Percentiles rank a stretch among this genome's conserved stretches.
These are phyloP conservation scores for Heliconius congener DNA, from an alignment of 1,140 invertebrate species.

Conservation along the genomic window DNA sequence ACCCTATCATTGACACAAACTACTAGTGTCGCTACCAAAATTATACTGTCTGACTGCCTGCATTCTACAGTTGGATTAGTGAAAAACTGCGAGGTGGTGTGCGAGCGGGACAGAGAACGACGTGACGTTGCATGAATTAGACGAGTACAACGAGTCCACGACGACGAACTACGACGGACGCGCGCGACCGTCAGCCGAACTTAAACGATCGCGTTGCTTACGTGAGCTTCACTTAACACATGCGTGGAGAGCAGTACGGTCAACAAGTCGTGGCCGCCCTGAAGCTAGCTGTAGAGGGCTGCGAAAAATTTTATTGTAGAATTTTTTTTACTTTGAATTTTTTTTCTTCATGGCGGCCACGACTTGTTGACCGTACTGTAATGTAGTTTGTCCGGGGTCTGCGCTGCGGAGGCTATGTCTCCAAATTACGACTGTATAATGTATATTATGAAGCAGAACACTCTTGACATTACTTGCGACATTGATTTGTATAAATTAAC, in stretches of 20 bases:
- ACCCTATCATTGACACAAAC: slow-evolving; percentile 40
- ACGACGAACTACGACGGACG: background rate
- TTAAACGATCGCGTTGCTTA: slow-evolving; percentile 33
- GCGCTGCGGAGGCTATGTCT: background rate
- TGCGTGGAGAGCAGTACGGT: background rate
- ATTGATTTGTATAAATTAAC: background rate
- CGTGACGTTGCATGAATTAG: slow-evolving; percentile 19
- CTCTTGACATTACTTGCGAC: background rate
- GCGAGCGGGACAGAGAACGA: slow-evolving; percentile 21
- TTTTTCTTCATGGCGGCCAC: too few species aligned
- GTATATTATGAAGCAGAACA: background rate
- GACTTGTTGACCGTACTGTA: too few species aligned
- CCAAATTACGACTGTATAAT: background rate
- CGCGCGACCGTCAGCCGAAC: slow-evolving; percentile 10
- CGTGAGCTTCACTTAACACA: slow-evolving; percentile 32
- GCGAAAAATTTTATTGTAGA: too few species aligned
- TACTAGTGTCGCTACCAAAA: slow-evolving; percentile 36
- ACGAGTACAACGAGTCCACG: slow-evolving; percentile 12
- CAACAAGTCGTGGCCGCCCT: too few species aligned
- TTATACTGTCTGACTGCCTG: slow-evolving; percentile 35
- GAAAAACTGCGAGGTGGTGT: slow-evolving; percentile 20
- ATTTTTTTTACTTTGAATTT: too few species aligned
- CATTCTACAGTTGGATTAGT: slow-evolving; percentile 21
- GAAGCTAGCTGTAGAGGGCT: too few species aligned
- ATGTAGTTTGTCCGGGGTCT: background rate